Base-by-base conservation (phyloP, 2,113 vertebrate species). In the Apodemus sylvaticus region DNA sequence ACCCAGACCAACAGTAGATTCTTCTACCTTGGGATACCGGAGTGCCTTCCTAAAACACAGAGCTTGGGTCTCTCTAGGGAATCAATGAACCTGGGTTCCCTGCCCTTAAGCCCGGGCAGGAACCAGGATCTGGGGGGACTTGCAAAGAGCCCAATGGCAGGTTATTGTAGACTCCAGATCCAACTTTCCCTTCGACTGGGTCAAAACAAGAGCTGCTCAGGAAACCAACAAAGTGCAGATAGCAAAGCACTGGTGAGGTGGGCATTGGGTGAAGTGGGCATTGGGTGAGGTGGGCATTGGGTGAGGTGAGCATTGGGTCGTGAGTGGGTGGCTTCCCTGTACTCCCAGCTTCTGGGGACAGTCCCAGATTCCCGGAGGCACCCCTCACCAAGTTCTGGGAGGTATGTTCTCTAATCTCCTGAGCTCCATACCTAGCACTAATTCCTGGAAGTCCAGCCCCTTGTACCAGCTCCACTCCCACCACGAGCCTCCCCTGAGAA, bases 231-330 rank as follows among this genome's bases (percentile, higher is more conserved):
- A 17, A 90, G 26, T 3, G 1, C 48, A 9, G 0, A 73, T 58
- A 60, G n/a, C 58, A 48, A 82, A 71, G 11, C 45, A 0, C 62
- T 64, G n/a, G 45, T 89, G 53, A 70, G 4, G 16, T 42, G 6
- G 1, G 4, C 66, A 70, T 48, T 17, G 0, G 2, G 19, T 77
- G 53, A 70, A 3, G 16, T 42, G 6, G 1, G 4, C 66, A 70
- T 48, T n/a, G n/a, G n/a, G 45, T 89, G 53, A 70, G 4, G 16
- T 42, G 6, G 1, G 4, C 66, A 70, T 48, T n/a, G n/a, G n/a
- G 45, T 89, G 53, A 70, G 4, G 16, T 42, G 6, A 1, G 4
- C 66, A 70, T 48, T 17, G 0, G 2, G 19, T 77, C 48, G 4
- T 11, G 4, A n/a, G 60, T 0, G 5, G 42, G 60, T 0, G 5